phyloP scores from a whole-genome alignment of 2,797 vertebrate species.

The Syncerus caffer region DNA sequence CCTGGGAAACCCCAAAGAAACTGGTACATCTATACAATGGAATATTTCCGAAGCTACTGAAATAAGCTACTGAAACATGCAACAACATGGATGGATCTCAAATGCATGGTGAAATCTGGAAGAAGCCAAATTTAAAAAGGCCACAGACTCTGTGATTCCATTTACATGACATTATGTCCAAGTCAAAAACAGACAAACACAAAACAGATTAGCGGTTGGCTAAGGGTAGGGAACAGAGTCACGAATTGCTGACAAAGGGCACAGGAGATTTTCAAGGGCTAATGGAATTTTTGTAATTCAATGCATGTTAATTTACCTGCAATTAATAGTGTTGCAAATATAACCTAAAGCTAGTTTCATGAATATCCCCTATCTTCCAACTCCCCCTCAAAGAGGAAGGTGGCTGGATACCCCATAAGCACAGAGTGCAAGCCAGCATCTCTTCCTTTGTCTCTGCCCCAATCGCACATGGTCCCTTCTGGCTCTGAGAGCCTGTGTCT shows the following conservation, averaged over 20 bases:
- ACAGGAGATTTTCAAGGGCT: fast-evolving
- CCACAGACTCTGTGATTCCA: fast-evolving
- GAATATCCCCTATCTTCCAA: background rate
- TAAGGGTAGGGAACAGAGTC: background rate
- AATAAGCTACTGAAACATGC: no score
- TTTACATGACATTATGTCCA: background rate
- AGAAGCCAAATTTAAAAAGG: background rate
- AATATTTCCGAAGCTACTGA: fast-evolving
- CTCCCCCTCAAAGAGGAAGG: background rate
- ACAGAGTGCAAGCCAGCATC: background rate
- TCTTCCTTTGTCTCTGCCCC: fast-evolving
- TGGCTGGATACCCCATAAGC: background rate
- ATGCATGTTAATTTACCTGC: background rate
- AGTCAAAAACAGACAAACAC: background rate
- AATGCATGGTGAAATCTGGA: background rate
- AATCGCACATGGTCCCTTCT: background rate
- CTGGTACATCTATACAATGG: fast-evolving
- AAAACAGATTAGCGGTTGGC: background rate
- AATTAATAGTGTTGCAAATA: background rate
- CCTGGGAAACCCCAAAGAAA: background rate
- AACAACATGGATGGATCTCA: background rate
- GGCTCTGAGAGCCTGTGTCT: background rate
- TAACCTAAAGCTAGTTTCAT: background rate
- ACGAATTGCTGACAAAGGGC: background rate
- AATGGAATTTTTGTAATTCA: background rate